Conservation (phyloP, 1,140 invertebrate genomes). For the Augochlora pura region DNA sequence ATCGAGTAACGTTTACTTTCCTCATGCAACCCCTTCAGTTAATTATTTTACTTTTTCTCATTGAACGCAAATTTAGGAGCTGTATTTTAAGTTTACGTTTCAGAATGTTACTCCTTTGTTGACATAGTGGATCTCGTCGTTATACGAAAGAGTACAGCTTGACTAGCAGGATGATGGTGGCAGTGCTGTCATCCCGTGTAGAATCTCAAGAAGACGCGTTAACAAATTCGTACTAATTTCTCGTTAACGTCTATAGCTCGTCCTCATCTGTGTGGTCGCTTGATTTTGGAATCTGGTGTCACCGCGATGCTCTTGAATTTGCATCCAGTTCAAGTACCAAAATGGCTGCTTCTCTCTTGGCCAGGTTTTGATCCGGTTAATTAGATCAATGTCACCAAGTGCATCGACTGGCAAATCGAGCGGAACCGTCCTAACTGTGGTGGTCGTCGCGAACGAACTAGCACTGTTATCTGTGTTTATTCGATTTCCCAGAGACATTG, state of each 20-base stretch:
- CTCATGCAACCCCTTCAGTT: too few species aligned
- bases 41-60: neutral
- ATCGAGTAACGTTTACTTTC: too few species aligned
- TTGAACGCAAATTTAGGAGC: too few species aligned
- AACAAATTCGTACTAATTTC: too few species aligned
- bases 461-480: neutral
- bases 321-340: slow-evolving; percentile 81
- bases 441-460: neutral
- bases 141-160: neutral
- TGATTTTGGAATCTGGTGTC: slow-evolving; percentile 8
- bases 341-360: slow-evolving; percentile 82
- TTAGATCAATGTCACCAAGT: slow-evolving; percentile 76
- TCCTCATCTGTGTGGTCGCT: slow-evolving; percentile 4
- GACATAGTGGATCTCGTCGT: neutral
- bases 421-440: slow-evolving; percentile 40
- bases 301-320: slow-evolving; percentile 76
- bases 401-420: slow-evolving; percentile 78
- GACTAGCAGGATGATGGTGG: slow-evolving; percentile 17
- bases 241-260: slow-evolving; percentile 33
- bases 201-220: too few species aligned
- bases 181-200: neutral
- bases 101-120: slow-evolving; percentile 3
- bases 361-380: slow-evolving; percentile 79
- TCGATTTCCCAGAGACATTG: slow-evolving; percentile 11
- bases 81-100: neutral